Evolutionary conservation across 1,140 invertebrate species (phyloP).

Genomic region (Neuroterus valhalla): DNA sequence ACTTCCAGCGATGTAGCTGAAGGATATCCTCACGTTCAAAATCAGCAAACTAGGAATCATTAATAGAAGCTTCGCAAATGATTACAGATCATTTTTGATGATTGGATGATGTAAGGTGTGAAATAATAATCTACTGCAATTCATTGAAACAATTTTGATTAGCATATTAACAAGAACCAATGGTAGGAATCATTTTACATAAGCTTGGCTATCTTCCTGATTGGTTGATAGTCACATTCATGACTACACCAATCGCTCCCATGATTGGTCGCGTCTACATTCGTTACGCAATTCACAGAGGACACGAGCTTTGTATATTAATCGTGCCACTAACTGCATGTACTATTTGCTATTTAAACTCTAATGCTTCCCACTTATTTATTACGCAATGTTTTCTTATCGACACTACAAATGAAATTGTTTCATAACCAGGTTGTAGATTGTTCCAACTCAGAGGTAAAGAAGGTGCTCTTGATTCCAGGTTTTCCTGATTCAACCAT

Average conservation of each 20-base stretch:
- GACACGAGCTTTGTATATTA: conserved; percentile 24
- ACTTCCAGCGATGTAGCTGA: background rate
- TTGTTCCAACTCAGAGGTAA: background rate
- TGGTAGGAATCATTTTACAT: background rate
- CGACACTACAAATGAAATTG: conserved; percentile 2
- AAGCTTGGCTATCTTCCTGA: background rate
- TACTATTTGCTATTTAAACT: conserved; percentile 29
- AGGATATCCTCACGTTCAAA: background rate
- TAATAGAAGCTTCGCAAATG: background rate
- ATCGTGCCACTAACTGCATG: conserved; percentile 23
- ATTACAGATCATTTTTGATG: background rate
- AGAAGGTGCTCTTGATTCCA: background rate
- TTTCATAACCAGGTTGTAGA: background rate
- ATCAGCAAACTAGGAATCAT: background rate
- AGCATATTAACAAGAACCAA: background rate
- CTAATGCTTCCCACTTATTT: conserved; percentile 23
- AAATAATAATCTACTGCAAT: background rate
- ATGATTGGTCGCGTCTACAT: conserved; percentile 25
- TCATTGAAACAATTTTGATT: background rate
- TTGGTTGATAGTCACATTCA: conserved; percentile 14
- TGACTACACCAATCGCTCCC: background rate
- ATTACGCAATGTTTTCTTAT: conserved; percentile 10
- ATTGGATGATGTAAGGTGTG: background rate
- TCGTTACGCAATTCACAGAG: conserved; percentile 14
- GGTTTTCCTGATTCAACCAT: background rate